These are phyloP conservation scores for Tuta absoluta DNA, from an alignment of 2,888 invertebrate species.

Conservation along the genomic window DNA sequence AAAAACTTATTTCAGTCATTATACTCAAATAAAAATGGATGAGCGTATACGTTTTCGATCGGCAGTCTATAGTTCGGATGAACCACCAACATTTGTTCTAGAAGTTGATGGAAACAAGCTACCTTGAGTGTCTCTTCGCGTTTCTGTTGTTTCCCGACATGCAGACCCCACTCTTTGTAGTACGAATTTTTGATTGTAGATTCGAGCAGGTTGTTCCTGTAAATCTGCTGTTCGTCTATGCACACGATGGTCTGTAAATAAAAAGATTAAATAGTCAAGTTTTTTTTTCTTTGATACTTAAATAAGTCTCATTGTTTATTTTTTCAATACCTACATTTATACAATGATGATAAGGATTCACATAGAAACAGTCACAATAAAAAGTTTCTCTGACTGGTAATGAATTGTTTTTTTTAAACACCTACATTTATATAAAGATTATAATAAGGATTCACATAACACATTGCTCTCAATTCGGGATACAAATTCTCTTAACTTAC, in stretches of 20 bases:
- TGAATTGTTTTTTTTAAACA: too few species aligned
- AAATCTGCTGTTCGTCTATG: conserved; percentile 31
- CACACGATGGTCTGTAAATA: conserved; percentile 36
- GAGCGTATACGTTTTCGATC: conserved; percentile 49
- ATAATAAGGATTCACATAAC: too few species aligned
- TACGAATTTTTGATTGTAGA: conserved; percentile 37
- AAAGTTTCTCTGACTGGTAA: too few species aligned
- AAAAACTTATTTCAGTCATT: background rate
- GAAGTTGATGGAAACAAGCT: conserved; percentile 37
- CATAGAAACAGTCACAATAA: too few species aligned
- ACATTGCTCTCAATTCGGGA: too few species aligned
- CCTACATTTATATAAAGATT: too few species aligned
- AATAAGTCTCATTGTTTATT: background rate
- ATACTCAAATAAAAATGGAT: conserved; percentile 24
- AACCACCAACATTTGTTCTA: conserved; percentile 54
- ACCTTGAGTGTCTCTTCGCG: conserved; percentile 40
- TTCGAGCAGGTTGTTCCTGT: conserved; percentile 35
- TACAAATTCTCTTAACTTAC: too few species aligned
- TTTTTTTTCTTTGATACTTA: background rate
- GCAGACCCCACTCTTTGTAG: conserved; percentile 35
- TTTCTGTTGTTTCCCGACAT: conserved; percentile 26
- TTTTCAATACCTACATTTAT: too few species aligned
- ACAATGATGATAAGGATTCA: too few species aligned
- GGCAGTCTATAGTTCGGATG: conserved; percentile 50
- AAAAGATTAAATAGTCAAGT: background rate